These are phyloP conservation scores for Sciaenops ocellatus DNA, from an alignment of 2,797 vertebrate genomes.

Conservation along the genomic window DNA sequence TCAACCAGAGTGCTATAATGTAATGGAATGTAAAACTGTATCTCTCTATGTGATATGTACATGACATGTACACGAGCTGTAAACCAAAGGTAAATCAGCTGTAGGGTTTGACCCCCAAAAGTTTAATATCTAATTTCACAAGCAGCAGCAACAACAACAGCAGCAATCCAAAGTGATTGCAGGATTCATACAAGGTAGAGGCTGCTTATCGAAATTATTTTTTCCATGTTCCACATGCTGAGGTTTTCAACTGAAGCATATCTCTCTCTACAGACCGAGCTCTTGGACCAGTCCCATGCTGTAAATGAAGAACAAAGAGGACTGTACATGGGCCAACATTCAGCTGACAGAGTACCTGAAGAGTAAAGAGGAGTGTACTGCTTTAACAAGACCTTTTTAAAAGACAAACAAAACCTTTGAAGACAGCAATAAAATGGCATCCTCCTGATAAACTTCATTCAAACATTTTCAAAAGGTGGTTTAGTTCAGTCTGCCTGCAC, in stretches of 20 bases:
- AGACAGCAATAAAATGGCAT: neutral
- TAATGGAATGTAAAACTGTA: neutral
- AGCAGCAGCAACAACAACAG: neutral
- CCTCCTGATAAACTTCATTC: neutral
- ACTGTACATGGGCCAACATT: constrained; percentile 23
- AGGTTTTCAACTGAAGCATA: neutral
- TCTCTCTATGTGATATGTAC: neutral
- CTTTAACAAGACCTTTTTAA: neutral
- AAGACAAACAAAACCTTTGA: constrained; percentile 20
- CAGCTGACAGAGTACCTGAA: constrained; percentile 34
- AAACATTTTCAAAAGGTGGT: neutral
- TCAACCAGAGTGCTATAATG: neutral
- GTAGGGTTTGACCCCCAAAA: neutral
- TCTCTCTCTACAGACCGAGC: constrained; percentile 19
- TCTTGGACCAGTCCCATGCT: neutral
- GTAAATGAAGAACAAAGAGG: constrained; percentile 29
- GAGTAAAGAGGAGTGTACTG: constrained; percentile 9
- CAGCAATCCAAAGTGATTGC: neutral
- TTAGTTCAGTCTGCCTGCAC: constrained; percentile 12
- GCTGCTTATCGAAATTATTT: neutral
- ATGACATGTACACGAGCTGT: too few relatives aligned
- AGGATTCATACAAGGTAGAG: neutral
- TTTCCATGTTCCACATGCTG: constrained; percentile 1
- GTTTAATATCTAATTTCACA: neutral
- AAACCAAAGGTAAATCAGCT: neutral